Conservation (phyloP, 2,888 invertebrate genomes). For the Agriopis leucophaearia region DNA sequence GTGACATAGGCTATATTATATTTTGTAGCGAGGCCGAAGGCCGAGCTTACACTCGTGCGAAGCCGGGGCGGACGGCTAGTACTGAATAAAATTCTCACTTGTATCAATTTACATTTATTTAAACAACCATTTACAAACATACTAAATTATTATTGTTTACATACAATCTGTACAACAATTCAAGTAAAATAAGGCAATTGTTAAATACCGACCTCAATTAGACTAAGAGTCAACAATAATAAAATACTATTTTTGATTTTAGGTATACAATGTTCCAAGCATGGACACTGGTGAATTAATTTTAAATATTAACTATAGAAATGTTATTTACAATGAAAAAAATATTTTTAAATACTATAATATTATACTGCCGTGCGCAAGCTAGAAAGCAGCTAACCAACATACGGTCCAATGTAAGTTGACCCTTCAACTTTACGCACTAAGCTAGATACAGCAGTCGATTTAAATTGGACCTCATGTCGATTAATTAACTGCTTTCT, state of each 20-base stretch:
- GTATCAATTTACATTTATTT: constrained; percentile 82
- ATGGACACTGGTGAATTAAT: constrained; percentile 63
- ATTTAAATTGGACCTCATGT: too few relatives aligned
- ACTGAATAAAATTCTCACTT: too few relatives aligned
- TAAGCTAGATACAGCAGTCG: too few relatives aligned
- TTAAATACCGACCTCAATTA: constrained; percentile 78
- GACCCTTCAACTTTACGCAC: too few relatives aligned
- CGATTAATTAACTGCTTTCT: too few relatives aligned
- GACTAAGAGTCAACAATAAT: constrained; percentile 77
- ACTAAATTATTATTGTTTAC: constrained; percentile 76
- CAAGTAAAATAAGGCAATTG: constrained; percentile 64
- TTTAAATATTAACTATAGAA: constrained; percentile 52
- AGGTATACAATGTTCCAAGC: constrained; percentile 59
- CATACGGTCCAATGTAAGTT: too few relatives aligned
- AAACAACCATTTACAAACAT: constrained; percentile 81
- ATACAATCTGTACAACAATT: constrained; percentile 81
- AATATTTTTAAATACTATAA: constrained; percentile 56
- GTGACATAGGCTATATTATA: too few relatives aligned
- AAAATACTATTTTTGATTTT: constrained; percentile 69
- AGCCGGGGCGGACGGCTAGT: too few relatives aligned
- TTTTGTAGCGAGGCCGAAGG: too few relatives aligned
- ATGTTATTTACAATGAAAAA: constrained; percentile 78
- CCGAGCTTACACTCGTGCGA: too few relatives aligned
- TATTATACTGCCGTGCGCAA: too few relatives aligned
- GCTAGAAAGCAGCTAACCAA: too few relatives aligned